A percentile compares a stretch with the other conserved stretches of the same genome.
Conservation (phyloP, 2,888 invertebrate genomes). For the Nowickia ferox region DNA sequence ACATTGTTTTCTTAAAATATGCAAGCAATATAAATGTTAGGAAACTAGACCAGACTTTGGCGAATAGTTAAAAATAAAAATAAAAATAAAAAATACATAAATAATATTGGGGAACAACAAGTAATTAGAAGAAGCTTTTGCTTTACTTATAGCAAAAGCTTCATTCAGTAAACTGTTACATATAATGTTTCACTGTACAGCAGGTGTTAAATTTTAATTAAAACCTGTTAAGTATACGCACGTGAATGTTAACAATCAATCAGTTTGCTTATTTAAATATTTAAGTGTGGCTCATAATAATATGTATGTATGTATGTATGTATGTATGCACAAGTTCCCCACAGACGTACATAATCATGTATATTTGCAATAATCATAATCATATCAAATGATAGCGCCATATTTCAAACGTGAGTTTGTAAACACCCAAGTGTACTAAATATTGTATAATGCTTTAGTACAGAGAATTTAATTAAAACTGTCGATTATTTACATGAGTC, state of each 20-base stretch:
- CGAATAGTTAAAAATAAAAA: neutral
- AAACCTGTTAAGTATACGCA: constrained; percentile 12
- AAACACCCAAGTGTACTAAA: neutral
- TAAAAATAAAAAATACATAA: neutral
- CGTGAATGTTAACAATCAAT: neutral
- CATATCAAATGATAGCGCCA: neutral
- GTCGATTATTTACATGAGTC: neutral
- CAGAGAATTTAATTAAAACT: neutral
- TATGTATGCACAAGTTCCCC: neutral
- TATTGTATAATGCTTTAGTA: neutral
- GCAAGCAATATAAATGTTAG: neutral
- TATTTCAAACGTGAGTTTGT: neutral
- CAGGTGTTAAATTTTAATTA: neutral
- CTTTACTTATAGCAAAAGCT: too few relatives aligned
- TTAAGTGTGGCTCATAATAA: neutral
- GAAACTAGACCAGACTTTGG: neutral
- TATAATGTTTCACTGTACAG: neutral
- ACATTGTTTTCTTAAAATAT: neutral
- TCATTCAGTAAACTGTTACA: neutral
- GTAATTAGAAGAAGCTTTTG: neutral
- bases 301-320: neutral
- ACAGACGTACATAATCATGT: neutral
- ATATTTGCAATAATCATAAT: neutral
- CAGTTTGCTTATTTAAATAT: too few relatives aligned
- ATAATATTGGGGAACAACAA: neutral